Base-by-base conservation (phyloP, 2,113 vertebrate species). In the Periophthalmus modestus region DNA sequence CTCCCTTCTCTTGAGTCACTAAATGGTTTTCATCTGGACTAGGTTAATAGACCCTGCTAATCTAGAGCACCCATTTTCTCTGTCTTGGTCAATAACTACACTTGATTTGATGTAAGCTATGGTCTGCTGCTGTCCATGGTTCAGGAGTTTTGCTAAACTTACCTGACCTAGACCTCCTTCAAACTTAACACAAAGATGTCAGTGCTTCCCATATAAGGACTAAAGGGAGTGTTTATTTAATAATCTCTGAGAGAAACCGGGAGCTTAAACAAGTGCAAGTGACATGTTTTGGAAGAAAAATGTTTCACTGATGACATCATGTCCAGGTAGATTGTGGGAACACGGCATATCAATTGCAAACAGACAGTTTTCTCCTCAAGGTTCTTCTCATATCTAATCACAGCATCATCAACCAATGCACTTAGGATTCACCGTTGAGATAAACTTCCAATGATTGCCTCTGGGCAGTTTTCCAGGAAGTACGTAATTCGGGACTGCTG, bases 1-100 rank as follows among this genome's bases (percentile, higher is more conserved):
- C 82, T 87, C 73, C 59, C 73, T 65, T 62, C 67, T 68, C 78
- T 80, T 82, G 47, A 81, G 73, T 79, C 74, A 75, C 81, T 81
- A 88, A 92, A 92, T 93, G 78, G 82, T 82, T 92, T 91, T 89
- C 91, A 93, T 90, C 89, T 93, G 91, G 88, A 73, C 71, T 75
- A 77, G 72, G 75, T 79, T 81, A 75, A 84, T 75, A 54, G 72
- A 65, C 55, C 69, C 28, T 39, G 71, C 78, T 86, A 81, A 88
- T 80, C 62, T 73, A 78, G 61, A 84, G 61, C 36, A 48, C 78
- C 77, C 3, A 21, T 79, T 84, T 69, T 74, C 63, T 80, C 70
- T 72, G 83, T 83, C 86, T 75, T 34, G 68, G 85, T 80, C 85
- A 80, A 82, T 87, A 84, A 83, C 50, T 23, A 52, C 75, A 50